Evolutionary conservation across 2,113 vertebrate species (phyloP).

Genomic region (Sorex araneus): DNA sequence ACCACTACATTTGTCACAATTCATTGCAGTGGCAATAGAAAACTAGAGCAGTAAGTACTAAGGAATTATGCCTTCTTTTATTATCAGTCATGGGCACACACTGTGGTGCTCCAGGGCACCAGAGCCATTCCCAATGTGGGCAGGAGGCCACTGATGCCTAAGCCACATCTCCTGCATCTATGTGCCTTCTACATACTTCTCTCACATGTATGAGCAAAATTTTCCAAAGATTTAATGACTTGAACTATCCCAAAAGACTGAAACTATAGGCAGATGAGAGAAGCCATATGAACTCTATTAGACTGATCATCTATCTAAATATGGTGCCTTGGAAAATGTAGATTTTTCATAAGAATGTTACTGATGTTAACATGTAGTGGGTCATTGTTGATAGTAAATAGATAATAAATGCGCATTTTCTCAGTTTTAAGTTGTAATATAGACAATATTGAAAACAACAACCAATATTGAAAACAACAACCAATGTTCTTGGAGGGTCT

Average conservation of each 20-base stretch:
- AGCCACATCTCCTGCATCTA: too few relatives aligned
- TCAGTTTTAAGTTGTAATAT: constrained; percentile 18
- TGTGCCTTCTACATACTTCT: neutral
- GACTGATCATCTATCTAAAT: neutral
- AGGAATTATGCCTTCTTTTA: too few relatives aligned
- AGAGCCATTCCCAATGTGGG: too few relatives aligned
- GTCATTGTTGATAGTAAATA: constrained; percentile 19
- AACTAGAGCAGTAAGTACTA: neutral
- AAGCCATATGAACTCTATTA: neutral
- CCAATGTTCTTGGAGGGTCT: neutral
- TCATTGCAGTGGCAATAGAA: neutral
- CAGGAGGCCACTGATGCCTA: too few relatives aligned
- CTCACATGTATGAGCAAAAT: neutral
- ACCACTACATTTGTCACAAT: neutral
- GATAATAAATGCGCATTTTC: neutral
- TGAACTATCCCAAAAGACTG: neutral
- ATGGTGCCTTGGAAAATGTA: constrained; percentile 22
- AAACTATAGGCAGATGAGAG: neutral
- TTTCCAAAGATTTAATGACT: neutral
- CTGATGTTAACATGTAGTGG: neutral
- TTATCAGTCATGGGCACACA: too few relatives aligned
- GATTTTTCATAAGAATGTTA: constrained; percentile 44
- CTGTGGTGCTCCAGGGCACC: too few relatives aligned
- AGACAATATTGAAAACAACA: neutral
- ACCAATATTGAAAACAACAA: constrained; percentile 6